Base-by-base conservation (phyloP, 2,888 invertebrate species). In the Drosophila atripex region DNA sequence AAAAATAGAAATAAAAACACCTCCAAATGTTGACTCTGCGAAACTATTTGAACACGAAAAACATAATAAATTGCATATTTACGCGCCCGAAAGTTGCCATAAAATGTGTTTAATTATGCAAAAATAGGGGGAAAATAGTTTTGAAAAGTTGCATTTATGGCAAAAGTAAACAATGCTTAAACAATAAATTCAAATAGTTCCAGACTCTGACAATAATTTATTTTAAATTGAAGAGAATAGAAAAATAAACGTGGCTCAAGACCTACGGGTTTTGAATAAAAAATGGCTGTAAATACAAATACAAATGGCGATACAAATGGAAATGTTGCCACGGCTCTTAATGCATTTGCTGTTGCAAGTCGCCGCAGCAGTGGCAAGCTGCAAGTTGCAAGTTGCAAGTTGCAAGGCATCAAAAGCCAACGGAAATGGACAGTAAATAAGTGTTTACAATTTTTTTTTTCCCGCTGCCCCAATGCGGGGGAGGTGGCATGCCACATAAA, bases 381-480 rank as follows among this genome's bases (percentile, higher is more conserved):
- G 39, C 39, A 39, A 30, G 53, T 25, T 25, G 25, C 25, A 25
- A n/a, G 35, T 3, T 7, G 39, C 39, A 39, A 30, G 53, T 25
- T 25, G 25, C 25, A 25, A 18, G 28, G 9, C 63, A 64, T 69
- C 69, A 70, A 73, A 73, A 64, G 73, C 54, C 64, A 51, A 52
- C 77, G 83, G 88, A 88, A 83, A 83, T 83, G 88, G 83, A 83
- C 83, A 83, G 88, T 88, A 88, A 88, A 83, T 88, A 84, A 83
- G 84, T 83, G 87, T 86, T 88, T 84, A 86, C 80, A 86, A 80
- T 88, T 86, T 80, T 73, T 80, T 73, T 82, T 82, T 70, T 71
- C 65, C 28, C 25, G 71, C 68, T 71, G 61, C 75, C 32, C 72
- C 66, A 60, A 55, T 35, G 57, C 56, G 56, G 59, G 14, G 38